Evolutionary conservation across 2,888 invertebrate species (phyloP).

Genomic region (Pachliopta kotzebuea): DNA sequence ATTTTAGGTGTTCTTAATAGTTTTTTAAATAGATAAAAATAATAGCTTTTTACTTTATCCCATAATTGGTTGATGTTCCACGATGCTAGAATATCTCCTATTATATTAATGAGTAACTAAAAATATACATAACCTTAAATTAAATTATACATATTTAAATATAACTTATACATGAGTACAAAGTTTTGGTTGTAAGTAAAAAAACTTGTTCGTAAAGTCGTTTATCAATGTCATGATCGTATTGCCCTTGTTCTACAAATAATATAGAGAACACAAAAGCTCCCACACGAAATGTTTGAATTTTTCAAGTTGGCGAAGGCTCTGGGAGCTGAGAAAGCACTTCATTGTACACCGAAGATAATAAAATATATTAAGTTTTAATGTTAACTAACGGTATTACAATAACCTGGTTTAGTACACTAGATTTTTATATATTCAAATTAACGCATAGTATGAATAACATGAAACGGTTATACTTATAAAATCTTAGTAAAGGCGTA

Average conservation of each 20-base stretch:
- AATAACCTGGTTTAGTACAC: not conserved
- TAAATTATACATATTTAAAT: not conserved
- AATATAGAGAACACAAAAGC: constrained; percentile 7
- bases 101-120: not conserved
- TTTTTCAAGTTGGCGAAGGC: constrained; percentile 7
- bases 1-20: too few species aligned
- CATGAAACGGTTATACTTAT: too few species aligned
- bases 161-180: not conserved
- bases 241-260: constrained; percentile 19
- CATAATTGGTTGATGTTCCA: too few species aligned
- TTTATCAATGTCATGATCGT: constrained; percentile 8
- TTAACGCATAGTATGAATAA: too few species aligned
- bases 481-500: too few species aligned
- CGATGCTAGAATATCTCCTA: too few species aligned
- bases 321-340: constrained; percentile 11
- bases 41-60: too few species aligned
- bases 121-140: not conserved
- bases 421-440: too few species aligned
- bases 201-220: not conserved
- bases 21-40: too few species aligned
- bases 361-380: constrained; percentile 3
- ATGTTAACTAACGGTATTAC: not conserved
- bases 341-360: constrained; percentile 23
- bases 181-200: not conserved
- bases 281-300: constrained; percentile 20